phyloP scores from a whole-genome alignment of 2,888 invertebrate genomes.

The Scelioninae gen. 2 region DNA sequence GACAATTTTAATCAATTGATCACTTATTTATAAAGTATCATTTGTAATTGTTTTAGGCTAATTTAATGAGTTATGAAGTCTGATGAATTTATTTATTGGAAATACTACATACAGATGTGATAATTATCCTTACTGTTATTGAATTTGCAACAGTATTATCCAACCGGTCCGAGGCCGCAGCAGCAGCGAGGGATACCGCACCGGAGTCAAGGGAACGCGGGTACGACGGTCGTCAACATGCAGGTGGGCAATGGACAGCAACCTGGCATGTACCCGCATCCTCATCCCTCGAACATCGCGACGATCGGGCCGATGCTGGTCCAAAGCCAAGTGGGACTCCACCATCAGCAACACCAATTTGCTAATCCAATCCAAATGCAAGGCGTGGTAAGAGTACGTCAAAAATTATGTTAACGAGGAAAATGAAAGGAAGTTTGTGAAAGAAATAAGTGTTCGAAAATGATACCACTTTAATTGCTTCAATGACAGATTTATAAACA shows the following conservation, averaged over 20 bases:
- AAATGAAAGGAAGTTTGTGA: too few relatives aligned
- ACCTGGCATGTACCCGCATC: slow-evolving; percentile 67
- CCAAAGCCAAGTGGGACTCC: slow-evolving; percentile 67
- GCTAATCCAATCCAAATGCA: slow-evolving; percentile 59
- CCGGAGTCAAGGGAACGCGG: slow-evolving; percentile 68
- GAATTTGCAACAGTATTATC: slow-evolving; percentile 64
- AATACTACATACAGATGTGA: too few relatives aligned
- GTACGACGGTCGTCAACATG: slow-evolving; percentile 68
- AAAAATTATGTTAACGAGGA: too few relatives aligned
- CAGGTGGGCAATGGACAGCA: slow-evolving; percentile 69
- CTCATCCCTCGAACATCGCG: slow-evolving; percentile 64
- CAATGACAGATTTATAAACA: too few relatives aligned
- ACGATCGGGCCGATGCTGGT: slow-evolving; percentile 67
- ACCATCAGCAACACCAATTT: slow-evolving; percentile 66
- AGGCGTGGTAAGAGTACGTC: slow-evolving; percentile 59
- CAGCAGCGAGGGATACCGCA: slow-evolving; percentile 69
- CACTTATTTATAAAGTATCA: too few relatives aligned
- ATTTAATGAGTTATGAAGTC: too few relatives aligned
- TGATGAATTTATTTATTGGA: too few relatives aligned
- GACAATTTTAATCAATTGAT: too few relatives aligned
- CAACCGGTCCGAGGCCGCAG: slow-evolving; percentile 68
- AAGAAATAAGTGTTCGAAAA: too few relatives aligned
- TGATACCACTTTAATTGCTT: too few relatives aligned
- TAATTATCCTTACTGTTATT: too few relatives aligned
- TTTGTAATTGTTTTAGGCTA: too few relatives aligned